phyloP scores from a whole-genome alignment of 2,888 invertebrate species.

The Clusia tigrina region DNA sequence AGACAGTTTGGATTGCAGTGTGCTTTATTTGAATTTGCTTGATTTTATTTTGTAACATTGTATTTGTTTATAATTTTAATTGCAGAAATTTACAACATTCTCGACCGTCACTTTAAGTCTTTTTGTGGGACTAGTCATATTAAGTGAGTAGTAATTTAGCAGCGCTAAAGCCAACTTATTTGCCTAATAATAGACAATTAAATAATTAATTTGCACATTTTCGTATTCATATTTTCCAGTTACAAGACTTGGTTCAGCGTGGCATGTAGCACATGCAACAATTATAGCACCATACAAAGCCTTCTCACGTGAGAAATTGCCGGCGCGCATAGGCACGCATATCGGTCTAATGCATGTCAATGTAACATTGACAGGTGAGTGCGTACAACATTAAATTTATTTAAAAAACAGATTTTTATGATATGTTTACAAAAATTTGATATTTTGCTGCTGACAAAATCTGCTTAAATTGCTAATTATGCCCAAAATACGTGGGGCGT shows the following conservation, averaged over 20 bases:
- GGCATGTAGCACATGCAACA: conserved; percentile 88
- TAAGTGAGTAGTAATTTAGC: conserved; percentile 73
- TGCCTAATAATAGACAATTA: not conserved
- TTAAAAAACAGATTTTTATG: conserved; percentile 25
- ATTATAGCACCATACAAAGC: conserved; percentile 89
- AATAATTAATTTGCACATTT: conserved; percentile 13
- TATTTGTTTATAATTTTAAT: conserved; percentile 29
- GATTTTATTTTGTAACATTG: conserved; percentile 7
- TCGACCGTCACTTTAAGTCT: conserved; percentile 90
- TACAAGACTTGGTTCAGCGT: conserved; percentile 87
- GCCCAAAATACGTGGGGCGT: too few relatives aligned
- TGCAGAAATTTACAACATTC: conserved; percentile 90
- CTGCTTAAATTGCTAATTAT: too few relatives aligned
- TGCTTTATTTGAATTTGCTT: conserved; percentile 18
- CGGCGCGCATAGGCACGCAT: conserved; percentile 88
- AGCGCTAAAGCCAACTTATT: not conserved
- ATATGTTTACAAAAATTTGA: too few relatives aligned
- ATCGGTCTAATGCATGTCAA: conserved; percentile 95
- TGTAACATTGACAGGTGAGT: conserved; percentile 88
- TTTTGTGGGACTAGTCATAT: conserved; percentile 90
- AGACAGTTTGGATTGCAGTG: too few relatives aligned
- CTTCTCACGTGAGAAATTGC: conserved; percentile 86
- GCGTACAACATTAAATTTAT: too few relatives aligned
- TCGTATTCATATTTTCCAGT: conserved; percentile 68
- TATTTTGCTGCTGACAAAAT: too few relatives aligned